Percentiles rank a stretch among this genome's conserved stretches.
phyloP scores from a whole-genome alignment of 2,888 invertebrate species.

The Ectemnius continuus region DNA sequence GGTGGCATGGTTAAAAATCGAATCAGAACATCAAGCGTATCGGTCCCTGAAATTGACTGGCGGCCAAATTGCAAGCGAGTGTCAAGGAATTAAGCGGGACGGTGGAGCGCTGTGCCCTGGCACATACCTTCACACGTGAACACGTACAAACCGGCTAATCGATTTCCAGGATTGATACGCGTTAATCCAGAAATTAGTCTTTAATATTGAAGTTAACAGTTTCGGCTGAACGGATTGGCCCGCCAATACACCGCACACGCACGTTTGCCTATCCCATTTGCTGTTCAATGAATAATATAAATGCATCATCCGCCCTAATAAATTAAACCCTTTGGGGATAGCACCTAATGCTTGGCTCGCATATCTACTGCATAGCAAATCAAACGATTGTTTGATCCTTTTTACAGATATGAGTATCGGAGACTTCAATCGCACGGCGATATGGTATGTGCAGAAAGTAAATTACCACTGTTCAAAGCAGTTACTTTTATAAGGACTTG shows the following conservation, averaged over 20 bases:
- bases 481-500: too few relatives aligned
- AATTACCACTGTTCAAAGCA: too few relatives aligned
- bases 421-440: too few relatives aligned
- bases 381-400: too few relatives aligned
- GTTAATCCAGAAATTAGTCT: background rate
- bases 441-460: too few relatives aligned
- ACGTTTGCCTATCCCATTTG: background rate
- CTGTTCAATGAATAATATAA: background rate
- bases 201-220: conserved; percentile 6
- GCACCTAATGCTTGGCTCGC: background rate
- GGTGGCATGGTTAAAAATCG: background rate
- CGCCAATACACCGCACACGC: background rate
- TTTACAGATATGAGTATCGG: too few relatives aligned
- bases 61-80: background rate
- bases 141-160: background rate
- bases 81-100: background rate
- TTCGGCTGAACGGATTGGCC: background rate
- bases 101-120: background rate
- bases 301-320: too few relatives aligned
- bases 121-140: too few relatives aligned
- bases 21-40: background rate
- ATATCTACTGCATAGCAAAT: too few relatives aligned
- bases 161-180: background rate
- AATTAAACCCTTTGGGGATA: background rate
- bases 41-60: conserved; percentile 1